These are phyloP conservation scores for Drosophila murphyi DNA, from an alignment of 1,140 invertebrate species.

Conservation along the genomic window DNA sequence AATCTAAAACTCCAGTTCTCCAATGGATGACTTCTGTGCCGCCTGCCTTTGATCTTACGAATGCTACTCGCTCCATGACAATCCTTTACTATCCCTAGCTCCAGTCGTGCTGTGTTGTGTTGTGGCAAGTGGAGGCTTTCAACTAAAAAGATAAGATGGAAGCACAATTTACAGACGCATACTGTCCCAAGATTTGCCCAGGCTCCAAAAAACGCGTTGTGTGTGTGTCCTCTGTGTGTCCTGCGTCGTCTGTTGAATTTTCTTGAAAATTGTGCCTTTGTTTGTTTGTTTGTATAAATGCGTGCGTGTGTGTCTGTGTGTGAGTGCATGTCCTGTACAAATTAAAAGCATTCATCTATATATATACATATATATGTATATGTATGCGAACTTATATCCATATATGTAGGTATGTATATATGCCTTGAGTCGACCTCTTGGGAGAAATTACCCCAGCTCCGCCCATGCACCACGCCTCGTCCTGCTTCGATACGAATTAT, in stretches of 20 bases:
- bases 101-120: background rate
- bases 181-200: conserved; percentile 67
- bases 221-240: conserved; percentile 15
- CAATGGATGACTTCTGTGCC: conserved; percentile 26
- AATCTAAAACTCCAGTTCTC: conserved; percentile 65
- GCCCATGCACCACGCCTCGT: background rate
- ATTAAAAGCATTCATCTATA: conserved; percentile 76
- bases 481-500: conserved; percentile 61
- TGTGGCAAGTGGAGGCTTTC: conserved; percentile 49
- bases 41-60: conserved; percentile 48
- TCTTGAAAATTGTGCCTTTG: conserved; percentile 73
- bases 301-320: conserved; percentile 18
- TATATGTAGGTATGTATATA: conserved; percentile 38
- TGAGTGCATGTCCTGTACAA: conserved; percentile 60
- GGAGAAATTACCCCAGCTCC: conserved; percentile 67
- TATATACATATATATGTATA: background rate
- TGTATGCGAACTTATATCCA: conserved; percentile 17
- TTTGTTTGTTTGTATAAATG: conserved; percentile 13
- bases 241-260: conserved; percentile 53
- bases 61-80: conserved; percentile 11
- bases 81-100: conserved; percentile 13
- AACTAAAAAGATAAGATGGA: conserved; percentile 78
- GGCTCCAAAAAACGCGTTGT: conserved; percentile 14
- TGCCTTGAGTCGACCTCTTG: conserved; percentile 45
- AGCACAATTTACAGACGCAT: conserved; percentile 55